These are phyloP conservation scores for Origma solitaria DNA, from an alignment of 2,113 vertebrate genomes.

Conservation along the genomic window DNA sequence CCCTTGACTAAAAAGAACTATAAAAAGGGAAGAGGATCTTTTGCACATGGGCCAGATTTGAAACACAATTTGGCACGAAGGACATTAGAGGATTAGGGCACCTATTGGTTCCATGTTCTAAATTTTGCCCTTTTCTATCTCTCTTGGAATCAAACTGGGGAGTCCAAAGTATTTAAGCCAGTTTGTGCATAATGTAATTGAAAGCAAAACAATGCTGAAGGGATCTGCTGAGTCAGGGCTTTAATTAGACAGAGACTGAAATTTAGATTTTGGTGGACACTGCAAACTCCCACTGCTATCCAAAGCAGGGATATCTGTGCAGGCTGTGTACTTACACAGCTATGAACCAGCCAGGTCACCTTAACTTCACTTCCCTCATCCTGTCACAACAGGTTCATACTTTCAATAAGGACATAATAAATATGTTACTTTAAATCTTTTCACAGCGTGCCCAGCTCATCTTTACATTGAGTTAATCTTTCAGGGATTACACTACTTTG, in stretches of 20 bases:
- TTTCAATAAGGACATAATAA: background rate
- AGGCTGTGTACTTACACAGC: background rate
- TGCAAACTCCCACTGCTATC: background rate
- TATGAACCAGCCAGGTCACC: background rate
- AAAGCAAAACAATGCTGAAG: background rate
- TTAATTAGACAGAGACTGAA: background rate
- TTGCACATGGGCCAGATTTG: background rate
- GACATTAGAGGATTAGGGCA: background rate
- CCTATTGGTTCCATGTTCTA: constrained; percentile 6
- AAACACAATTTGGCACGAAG: constrained; percentile 29
- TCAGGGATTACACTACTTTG: background rate
- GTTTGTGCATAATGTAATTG: background rate
- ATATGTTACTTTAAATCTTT: background rate
- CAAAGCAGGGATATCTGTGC: background rate
- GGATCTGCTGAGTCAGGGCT: constrained; percentile 11
- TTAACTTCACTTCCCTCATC: background rate
- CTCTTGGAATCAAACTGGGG: background rate
- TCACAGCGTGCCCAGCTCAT: background rate
- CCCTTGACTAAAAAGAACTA: constrained; percentile 5
- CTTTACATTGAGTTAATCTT: background rate
- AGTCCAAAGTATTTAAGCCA: constrained; percentile 11
- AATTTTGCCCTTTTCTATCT: constrained; percentile 6
- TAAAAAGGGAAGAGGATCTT: constrained; percentile 33
- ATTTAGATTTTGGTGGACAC: background rate
- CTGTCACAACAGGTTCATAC: background rate